A percentile compares a stretch with the other conserved stretches of the same genome.
Conservation (phyloP, 1,140 invertebrate genomes). For the Zaprionus inermis region DNA sequence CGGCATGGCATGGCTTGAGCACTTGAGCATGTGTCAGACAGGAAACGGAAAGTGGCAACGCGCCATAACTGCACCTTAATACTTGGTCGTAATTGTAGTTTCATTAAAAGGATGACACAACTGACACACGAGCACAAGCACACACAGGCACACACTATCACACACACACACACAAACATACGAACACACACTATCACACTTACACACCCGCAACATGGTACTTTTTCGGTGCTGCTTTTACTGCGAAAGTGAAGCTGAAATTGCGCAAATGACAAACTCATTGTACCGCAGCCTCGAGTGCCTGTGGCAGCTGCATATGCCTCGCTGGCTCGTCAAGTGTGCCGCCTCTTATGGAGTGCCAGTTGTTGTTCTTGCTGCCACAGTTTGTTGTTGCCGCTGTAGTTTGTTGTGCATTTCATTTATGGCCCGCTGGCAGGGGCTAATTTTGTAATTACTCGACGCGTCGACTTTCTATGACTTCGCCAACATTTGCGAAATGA, state of each 20-base stretch:
- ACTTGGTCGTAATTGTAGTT: conserved; percentile 47
- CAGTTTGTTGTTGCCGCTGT: conserved; percentile 30
- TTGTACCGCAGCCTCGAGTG: conserved; percentile 62
- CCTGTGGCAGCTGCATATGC: conserved; percentile 56
- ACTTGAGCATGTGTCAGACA: conserved; percentile 16
- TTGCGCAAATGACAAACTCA: conserved; percentile 58
- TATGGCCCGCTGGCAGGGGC: conserved; percentile 71
- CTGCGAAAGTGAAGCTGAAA: conserved; percentile 40
- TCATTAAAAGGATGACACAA: conserved; percentile 71
- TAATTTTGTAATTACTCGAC: conserved; percentile 79
- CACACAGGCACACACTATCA: neutral
- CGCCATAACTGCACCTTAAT: conserved; percentile 63
- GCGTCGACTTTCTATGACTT: conserved; percentile 76
- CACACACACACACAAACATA: neutral
- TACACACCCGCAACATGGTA: neutral
- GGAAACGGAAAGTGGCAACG: conserved; percentile 40
- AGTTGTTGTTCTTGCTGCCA: conserved; percentile 22
- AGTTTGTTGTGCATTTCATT: conserved; percentile 56
- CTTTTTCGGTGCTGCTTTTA: conserved; percentile 10
- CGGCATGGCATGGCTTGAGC: neutral
- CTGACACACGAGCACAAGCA: conserved; percentile 4
- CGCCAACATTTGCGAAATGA: conserved; percentile 54
- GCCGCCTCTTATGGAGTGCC: conserved; percentile 61
- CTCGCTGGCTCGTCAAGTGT: conserved; percentile 59
- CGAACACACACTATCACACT: neutral